A percentile compares a stretch with the other conserved stretches of the same genome.
Evolutionary conservation across 2,888 invertebrate species (phyloP).

Genomic region (Lepeophtheirus nordmannii): DNA sequence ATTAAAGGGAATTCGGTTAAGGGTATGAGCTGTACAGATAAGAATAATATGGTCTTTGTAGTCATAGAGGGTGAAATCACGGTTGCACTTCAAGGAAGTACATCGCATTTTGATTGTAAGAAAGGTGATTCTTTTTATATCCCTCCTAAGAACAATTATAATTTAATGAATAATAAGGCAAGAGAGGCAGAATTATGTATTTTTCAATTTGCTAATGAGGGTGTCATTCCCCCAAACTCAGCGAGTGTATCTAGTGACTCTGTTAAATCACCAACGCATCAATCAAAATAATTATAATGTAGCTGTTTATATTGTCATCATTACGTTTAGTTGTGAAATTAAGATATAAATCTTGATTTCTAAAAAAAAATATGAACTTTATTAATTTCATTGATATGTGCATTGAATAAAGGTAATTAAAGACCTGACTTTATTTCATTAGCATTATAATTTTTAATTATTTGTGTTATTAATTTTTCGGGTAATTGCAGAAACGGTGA

Average conservation of each 20-base stretch:
- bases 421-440: too few species aligned
- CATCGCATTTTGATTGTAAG: conserved; percentile 4
- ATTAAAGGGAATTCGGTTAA: conserved; percentile 6
- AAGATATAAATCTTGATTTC: too few species aligned
- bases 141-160: conserved; percentile 14
- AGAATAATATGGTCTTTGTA: conserved; percentile 20
- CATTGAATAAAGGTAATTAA: too few species aligned
- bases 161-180: conserved; percentile 15
- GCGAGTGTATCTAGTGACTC: not conserved
- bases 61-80: conserved; percentile 15
- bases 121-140: conserved; percentile 14
- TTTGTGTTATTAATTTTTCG: too few species aligned
- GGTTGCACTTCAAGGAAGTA: conserved; percentile 1
- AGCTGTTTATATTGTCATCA: too few species aligned
- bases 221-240: not conserved
- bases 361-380: too few species aligned
- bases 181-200: conserved; percentile 16
- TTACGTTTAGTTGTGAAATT: too few species aligned
- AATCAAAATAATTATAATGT: too few species aligned
- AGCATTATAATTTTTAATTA: too few species aligned
- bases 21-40: conserved; percentile 17
- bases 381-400: too few species aligned
- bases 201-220: conserved; percentile 10
- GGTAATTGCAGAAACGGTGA: too few species aligned
- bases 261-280: too few species aligned